These are phyloP conservation scores for Pollenia amentaria DNA, from an alignment of 2,888 invertebrate genomes.

Conservation along the genomic window DNA sequence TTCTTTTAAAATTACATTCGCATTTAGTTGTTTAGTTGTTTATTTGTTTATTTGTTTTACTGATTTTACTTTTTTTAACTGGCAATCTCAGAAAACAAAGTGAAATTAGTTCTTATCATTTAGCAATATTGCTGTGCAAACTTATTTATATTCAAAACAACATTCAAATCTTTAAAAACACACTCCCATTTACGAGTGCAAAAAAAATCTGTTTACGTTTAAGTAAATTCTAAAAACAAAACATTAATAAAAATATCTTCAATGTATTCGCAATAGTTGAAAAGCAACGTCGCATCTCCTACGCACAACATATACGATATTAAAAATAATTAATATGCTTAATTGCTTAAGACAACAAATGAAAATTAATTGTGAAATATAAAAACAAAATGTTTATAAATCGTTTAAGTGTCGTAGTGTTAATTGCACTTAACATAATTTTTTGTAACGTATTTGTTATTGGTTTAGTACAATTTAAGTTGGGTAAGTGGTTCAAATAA, in stretches of 20 bases:
- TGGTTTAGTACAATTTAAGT: slow-evolving; percentile 7
- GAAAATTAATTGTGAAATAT: not conserved
- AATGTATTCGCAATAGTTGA: not conserved
- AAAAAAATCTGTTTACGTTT: not conserved
- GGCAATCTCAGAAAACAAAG: not conserved
- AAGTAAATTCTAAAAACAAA: slow-evolving; percentile 14
- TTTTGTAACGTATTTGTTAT: not conserved
- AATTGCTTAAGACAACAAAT: not conserved
- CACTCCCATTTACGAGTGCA: not conserved
- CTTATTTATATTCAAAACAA: slow-evolving; percentile 31
- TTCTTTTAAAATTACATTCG: not conserved
- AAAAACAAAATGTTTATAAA: slow-evolving; percentile 19
- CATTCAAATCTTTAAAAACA: slow-evolving; percentile 13
- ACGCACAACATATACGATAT: not conserved
- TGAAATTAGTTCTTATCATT: slow-evolving; percentile 21
- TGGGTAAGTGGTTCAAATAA: slow-evolving; percentile 5
- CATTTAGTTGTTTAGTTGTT: not conserved
- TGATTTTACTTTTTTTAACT: not conserved
- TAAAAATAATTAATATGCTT: not conserved
- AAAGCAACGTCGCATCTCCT: not conserved
- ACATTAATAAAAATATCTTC: not conserved
- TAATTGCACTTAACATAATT: slow-evolving; percentile 3
- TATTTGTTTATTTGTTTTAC: no score
- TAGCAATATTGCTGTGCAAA: not conserved
- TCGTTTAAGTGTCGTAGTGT: not conserved